phyloP scores from a whole-genome alignment of 2,888 invertebrate species.

The Ochropleura plecta region DNA sequence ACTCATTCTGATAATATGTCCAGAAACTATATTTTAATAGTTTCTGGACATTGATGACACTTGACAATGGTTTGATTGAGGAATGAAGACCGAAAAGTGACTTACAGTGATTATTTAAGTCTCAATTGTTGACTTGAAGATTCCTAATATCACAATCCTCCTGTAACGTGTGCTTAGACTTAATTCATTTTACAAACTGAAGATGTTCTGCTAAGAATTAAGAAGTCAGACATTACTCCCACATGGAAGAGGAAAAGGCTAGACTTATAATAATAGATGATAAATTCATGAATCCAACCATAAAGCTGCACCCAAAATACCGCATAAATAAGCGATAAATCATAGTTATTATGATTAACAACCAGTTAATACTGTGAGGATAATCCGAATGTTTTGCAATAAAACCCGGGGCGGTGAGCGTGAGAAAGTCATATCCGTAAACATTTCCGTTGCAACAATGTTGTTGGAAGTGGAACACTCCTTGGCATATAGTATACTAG shows the following conservation, averaged over 20 bases:
- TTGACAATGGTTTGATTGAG: background rate
- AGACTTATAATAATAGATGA: background rate
- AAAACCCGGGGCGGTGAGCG: background rate
- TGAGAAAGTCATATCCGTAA: slow-evolving; percentile 22
- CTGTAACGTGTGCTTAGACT: background rate
- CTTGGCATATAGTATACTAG: background rate
- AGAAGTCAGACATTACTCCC: background rate
- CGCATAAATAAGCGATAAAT: slow-evolving; percentile 4
- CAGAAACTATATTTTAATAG: background rate
- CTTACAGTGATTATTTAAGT: background rate
- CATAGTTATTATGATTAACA: background rate
- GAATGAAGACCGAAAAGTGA: background rate
- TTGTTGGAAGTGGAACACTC: slow-evolving; percentile 1
- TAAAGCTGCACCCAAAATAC: slow-evolving; percentile 24
- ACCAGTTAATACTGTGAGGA: slow-evolving; percentile 12
- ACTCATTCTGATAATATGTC: background rate
- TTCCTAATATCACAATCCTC: background rate
- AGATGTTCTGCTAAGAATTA: background rate
- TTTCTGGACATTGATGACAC: background rate
- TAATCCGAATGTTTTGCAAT: slow-evolving; percentile 13
- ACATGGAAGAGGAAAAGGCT: background rate
- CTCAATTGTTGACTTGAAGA: background rate
- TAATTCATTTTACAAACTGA: background rate
- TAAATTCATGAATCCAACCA: slow-evolving; percentile 15
- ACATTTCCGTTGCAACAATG: slow-evolving; percentile 13